Conservation (phyloP, 2,113 vertebrate species). For the Thymallus thymallus region DNA sequence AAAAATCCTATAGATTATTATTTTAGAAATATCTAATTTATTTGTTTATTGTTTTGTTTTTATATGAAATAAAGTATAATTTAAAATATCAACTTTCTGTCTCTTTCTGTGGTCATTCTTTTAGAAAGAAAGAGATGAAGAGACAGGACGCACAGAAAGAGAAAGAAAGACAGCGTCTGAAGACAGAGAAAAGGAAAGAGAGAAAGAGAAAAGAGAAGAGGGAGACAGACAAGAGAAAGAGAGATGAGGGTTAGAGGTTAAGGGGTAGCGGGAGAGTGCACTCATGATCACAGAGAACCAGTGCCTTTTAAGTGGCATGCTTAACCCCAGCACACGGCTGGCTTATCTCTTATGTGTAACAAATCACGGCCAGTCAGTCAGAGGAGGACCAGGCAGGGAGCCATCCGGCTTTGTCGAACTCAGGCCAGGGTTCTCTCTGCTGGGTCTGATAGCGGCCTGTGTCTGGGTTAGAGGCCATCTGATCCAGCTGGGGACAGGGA, state of each 20-base stretch:
- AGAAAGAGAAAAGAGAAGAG: slow-evolving; percentile 13
- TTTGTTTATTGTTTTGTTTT: slow-evolving; percentile 80
- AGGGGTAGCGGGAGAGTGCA: slow-evolving; percentile 17
- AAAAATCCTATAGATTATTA: slow-evolving; percentile 71
- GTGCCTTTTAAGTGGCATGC: slow-evolving; percentile 1
- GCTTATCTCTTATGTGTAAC: slow-evolving; percentile 36
- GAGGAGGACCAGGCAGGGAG: not conserved
- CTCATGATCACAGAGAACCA: not conserved
- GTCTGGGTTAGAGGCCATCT: slow-evolving; percentile 15
- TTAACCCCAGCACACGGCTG: slow-evolving; percentile 4
- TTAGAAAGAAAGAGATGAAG: too few relatives aligned
- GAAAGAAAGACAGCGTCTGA: not conserved
- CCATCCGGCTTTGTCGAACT: not conserved
- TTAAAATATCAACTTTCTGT: slow-evolving; percentile 63
- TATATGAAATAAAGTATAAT: slow-evolving; percentile 83
- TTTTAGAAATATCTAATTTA: slow-evolving; percentile 83
- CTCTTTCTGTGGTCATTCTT: not conserved
- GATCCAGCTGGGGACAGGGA: slow-evolving; percentile 7
- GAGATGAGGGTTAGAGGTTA: slow-evolving; percentile 54
- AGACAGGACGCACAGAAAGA: too few relatives aligned
- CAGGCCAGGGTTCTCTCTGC: slow-evolving; percentile 1
- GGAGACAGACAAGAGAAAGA: slow-evolving; percentile 48
- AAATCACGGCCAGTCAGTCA: not conserved
- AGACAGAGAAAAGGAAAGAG: not conserved
- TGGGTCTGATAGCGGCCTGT: slow-evolving; percentile 24